Evolutionary conservation across 1,140 invertebrate species (phyloP).

Genomic region (Calycopis cecrops): DNA sequence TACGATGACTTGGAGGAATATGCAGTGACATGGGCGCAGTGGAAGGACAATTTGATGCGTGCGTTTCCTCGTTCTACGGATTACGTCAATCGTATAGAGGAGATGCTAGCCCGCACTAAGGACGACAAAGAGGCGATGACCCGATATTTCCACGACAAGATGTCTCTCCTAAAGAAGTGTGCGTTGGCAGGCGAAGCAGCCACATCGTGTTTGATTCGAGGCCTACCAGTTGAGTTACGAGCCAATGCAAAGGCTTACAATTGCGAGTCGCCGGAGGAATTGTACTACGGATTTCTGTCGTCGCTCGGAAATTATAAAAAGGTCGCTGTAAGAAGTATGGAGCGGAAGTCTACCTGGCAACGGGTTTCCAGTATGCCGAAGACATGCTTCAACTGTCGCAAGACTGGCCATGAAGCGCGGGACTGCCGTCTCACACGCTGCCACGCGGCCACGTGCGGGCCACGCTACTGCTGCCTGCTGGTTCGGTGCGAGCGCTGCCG

Average conservation of each 20-base stretch:
- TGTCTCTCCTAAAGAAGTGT: no score
- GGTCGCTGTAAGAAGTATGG: background rate
- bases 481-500: background rate
- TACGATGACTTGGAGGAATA: no score
- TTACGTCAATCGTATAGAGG: constrained; percentile 25
- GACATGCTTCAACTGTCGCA: constrained; percentile 3
- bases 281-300: constrained; percentile 28
- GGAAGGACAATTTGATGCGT: constrained; percentile 30
- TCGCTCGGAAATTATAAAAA: constrained; percentile 21
- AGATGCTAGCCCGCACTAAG: constrained; percentile 30
- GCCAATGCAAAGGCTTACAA: constrained; percentile 25
- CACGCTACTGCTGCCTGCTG: constrained; percentile 4
- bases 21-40: constrained; percentile 23
- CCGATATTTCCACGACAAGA: constrained; percentile 33
- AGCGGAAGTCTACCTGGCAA: background rate
- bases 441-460: background rate
- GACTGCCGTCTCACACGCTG: constrained; percentile 11
- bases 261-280: constrained; percentile 24
- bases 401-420: constrained; percentile 4
- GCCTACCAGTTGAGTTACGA: constrained; percentile 27
- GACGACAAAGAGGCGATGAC: constrained; percentile 32
- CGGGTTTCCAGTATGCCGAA: background rate
- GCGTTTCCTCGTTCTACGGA: constrained; percentile 33
- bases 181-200: no score
- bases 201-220: no score